Evolutionary conservation across 2,113 vertebrate genomes (phyloP).

Genomic region (Microtus ochrogaster): DNA sequence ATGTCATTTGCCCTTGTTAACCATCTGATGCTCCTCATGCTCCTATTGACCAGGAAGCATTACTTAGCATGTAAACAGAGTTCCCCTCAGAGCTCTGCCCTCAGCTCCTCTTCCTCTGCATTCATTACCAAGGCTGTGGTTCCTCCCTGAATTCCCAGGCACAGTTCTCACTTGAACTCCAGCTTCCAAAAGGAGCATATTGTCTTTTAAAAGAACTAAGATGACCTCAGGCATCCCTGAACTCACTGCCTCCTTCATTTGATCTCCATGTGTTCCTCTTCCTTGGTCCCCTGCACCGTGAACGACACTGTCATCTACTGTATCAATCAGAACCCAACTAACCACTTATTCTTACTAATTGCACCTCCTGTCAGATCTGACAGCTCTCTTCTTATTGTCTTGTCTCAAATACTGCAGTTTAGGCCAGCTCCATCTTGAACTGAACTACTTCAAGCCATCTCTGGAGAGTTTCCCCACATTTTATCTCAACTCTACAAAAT

Average conservation of each 20-base stretch:
- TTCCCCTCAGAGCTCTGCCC: neutral
- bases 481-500: neutral
- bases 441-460: neutral
- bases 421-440: neutral
- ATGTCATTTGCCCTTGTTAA: neutral
- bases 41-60: neutral
- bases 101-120: neutral
- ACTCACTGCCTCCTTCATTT: neutral
- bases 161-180: neutral
- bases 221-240: neutral
- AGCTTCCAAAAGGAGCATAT: neutral
- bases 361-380: neutral
- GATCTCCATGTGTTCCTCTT: neutral
- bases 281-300: neutral
- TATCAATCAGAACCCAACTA: neutral
- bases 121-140: neutral
- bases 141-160: neutral
- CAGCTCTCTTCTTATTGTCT: neutral
- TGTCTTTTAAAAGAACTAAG: neutral
- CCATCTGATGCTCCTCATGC: neutral
- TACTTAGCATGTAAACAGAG: neutral
- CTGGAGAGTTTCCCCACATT: neutral
- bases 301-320: neutral
- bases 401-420: neutral
- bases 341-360: neutral